These are phyloP conservation scores for Oryzaephilus surinamensis DNA, from an alignment of 1,140 invertebrate genomes.

Conservation along the genomic window DNA sequence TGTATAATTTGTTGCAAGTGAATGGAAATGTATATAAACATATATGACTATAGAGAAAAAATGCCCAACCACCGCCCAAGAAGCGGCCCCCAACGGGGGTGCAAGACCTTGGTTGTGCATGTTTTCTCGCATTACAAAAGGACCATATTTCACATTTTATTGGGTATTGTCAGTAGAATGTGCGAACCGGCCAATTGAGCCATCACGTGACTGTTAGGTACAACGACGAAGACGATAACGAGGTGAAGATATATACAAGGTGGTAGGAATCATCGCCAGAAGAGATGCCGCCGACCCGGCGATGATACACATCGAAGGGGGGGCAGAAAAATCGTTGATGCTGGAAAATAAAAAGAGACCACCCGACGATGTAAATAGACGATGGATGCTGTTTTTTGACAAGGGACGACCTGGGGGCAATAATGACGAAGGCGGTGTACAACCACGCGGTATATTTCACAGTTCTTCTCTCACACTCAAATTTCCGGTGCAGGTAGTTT, in stretches of 20 bases:
- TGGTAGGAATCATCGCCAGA: no score
- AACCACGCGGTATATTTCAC: slow-evolving; percentile 22
- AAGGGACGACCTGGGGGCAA: slow-evolving; percentile 19
- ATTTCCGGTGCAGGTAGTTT: slow-evolving; percentile 17
- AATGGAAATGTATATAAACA: no score
- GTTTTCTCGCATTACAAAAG: not conserved
- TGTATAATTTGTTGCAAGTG: no score
- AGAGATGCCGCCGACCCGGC: no score
- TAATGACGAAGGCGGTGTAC: slow-evolving; percentile 22
- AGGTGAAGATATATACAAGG: slow-evolving; percentile 15
- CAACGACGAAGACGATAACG: slow-evolving; percentile 16
- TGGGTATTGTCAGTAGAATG: slow-evolving; percentile 10
- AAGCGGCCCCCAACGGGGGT: not conserved
- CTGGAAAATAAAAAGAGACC: no score
- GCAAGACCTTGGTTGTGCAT: slow-evolving; percentile 1
- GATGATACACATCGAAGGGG: no score
- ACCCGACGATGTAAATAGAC: no score
- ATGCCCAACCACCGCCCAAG: slow-evolving; percentile 8
- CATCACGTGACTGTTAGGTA: no score
- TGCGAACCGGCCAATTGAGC: slow-evolving; percentile 22
- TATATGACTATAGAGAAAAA: slow-evolving; percentile 15
- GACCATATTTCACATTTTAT: slow-evolving; percentile 2
- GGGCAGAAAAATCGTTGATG: no score
- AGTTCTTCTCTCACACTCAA: slow-evolving; percentile 5
- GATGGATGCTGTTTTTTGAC: no score